phyloP scores from a whole-genome alignment of 35 echinoderm and acorn worm species.

The Eucidaris tribuloides region DNA sequence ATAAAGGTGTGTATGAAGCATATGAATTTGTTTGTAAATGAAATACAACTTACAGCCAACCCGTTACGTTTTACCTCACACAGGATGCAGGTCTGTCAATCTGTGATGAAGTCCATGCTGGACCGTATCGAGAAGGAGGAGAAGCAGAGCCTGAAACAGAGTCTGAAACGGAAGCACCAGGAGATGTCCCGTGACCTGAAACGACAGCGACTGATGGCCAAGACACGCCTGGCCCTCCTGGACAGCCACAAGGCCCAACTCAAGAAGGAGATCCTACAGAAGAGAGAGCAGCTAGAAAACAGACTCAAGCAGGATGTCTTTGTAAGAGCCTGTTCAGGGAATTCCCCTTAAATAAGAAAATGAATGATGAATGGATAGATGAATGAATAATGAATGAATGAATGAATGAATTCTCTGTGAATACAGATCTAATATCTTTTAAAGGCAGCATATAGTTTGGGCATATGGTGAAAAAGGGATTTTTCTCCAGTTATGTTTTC shows the following conservation, averaged over 20 bases:
- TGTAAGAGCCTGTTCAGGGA: conserved; percentile 47
- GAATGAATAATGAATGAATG: no score
- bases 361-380: no score
- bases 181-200: conserved; percentile 71
- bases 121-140: conserved; percentile 88
- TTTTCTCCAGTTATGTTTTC: no score
- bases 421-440: no score
- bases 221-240: conserved; percentile 43
- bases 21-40: not conserved
- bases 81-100: conserved; percentile 65
- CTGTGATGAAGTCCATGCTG: conserved; percentile 83
- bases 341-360: no score
- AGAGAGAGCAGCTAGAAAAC: conserved; percentile 72
- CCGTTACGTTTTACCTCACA: not conserved
- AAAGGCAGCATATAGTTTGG: no score
- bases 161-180: conserved; percentile 67
- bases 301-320: conserved; percentile 66
- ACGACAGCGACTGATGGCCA: conserved; percentile 27
- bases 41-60: not conserved
- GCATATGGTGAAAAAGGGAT: no score
- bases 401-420: no score
- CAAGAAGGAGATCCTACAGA: conserved; percentile 70
- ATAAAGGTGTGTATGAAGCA: not conserved
- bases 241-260: conserved; percentile 67
- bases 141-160: conserved; percentile 18